Evolutionary conservation across 2,797 vertebrate species (phyloP).

Genomic region (Sebastes taczanowskii): DNA sequence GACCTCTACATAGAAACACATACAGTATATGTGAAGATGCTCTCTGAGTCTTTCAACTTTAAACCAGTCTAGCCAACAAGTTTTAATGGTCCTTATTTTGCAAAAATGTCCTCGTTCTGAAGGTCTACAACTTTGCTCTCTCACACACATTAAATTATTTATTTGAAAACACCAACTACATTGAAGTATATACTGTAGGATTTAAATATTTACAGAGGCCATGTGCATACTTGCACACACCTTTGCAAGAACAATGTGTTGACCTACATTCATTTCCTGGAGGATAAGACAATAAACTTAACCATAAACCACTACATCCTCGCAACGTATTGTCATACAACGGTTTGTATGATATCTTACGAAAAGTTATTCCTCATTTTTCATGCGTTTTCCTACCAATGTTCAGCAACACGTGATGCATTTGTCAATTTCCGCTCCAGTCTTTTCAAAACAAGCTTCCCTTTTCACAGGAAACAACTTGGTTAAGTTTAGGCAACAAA

Average conservation of each 20-base stretch:
- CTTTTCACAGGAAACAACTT: too few species aligned
- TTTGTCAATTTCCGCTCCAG: too few species aligned
- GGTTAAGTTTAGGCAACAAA: too few species aligned
- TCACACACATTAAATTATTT: neutral
- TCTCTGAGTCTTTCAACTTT: neutral
- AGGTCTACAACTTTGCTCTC: neutral
- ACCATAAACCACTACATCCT: neutral
- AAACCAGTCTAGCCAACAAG: neutral
- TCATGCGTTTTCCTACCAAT: too few species aligned
- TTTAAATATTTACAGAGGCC: neutral
- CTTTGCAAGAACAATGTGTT: neutral
- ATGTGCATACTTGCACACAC: neutral
- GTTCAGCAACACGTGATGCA: too few species aligned
- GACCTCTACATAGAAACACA: neutral
- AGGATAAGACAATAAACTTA: neutral
- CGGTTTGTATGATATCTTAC: too few species aligned
- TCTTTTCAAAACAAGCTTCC: too few species aligned
- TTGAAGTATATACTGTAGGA: neutral
- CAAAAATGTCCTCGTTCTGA: neutral
- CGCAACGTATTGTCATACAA: too few species aligned
- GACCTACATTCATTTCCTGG: neutral
- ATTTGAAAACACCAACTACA: neutral
- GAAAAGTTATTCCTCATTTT: too few species aligned
- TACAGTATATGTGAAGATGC: neutral
- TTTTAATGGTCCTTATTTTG: neutral